phyloP scores from a whole-genome alignment of 2,888 invertebrate species.

The Spisula solida region DNA sequence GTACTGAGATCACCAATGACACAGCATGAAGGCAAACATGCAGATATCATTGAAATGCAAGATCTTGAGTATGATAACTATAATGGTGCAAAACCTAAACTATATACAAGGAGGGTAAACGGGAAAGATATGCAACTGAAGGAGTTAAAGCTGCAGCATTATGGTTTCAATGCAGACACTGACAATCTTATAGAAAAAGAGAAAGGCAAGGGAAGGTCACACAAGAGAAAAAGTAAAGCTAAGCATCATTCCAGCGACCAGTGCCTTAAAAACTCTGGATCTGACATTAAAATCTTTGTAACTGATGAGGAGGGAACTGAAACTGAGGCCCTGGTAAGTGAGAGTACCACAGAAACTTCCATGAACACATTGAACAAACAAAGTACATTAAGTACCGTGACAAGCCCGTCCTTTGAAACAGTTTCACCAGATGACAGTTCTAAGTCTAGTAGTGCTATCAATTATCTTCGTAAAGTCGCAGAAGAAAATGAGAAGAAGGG shows the following conservation, averaged over 20 bases:
- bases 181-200: slow-evolving; percentile 14
- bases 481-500: slow-evolving; percentile 43
- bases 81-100: slow-evolving; percentile 43
- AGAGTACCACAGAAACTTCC: slow-evolving; percentile 37
- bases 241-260: slow-evolving; percentile 8
- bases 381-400: neutral
- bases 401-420: slow-evolving; percentile 17
- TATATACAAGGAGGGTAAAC: slow-evolving; percentile 26
- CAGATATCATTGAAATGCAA: slow-evolving; percentile 4
- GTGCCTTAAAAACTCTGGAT: neutral
- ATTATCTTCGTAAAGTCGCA: slow-evolving; percentile 40
- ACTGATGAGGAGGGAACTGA: slow-evolving; percentile 50
- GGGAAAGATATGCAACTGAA: slow-evolving; percentile 37
- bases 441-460: slow-evolving; percentile 15
- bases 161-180: neutral
- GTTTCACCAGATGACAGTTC: slow-evolving; percentile 5
- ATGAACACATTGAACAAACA: slow-evolving; percentile 17
- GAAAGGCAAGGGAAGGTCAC: slow-evolving; percentile 26
- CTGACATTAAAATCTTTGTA: slow-evolving; percentile 46
- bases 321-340: slow-evolving; percentile 20
- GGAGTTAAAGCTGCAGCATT: slow-evolving; percentile 28
- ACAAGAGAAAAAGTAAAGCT: slow-evolving; percentile 28
- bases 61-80: neutral
- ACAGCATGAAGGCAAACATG: neutral
- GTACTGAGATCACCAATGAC: neutral